Percentiles rank a stretch among this genome's conserved stretches.
These are phyloP conservation scores for Petrocephalus zakoni DNA, from an alignment of 2,113 vertebrate species.

Conservation along the genomic window DNA sequence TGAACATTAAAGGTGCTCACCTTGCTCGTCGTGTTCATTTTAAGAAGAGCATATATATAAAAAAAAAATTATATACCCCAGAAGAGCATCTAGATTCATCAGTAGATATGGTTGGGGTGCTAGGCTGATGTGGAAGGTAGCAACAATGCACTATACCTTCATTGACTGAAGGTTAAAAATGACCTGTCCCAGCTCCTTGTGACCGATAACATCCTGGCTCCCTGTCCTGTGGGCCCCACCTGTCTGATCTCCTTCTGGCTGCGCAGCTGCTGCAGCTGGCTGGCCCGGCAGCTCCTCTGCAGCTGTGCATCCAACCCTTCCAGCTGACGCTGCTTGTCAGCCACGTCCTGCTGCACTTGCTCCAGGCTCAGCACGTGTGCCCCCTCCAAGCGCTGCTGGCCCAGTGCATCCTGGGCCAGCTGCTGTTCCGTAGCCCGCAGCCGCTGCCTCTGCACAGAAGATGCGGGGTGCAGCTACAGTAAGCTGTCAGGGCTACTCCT, in stretches of 20 bases:
- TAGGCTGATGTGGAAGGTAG: not conserved
- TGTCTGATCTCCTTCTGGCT: slow-evolving; percentile 53
- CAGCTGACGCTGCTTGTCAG: slow-evolving; percentile 50
- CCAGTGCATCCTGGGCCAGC: slow-evolving; percentile 44
- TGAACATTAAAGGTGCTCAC: not conserved
- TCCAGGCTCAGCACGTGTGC: slow-evolving; percentile 49
- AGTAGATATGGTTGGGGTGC: not conserved
- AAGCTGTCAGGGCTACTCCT: not conserved
- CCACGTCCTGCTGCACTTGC: slow-evolving; percentile 51
- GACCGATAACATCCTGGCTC: not conserved
- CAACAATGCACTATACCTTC: not conserved
- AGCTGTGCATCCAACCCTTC: slow-evolving; percentile 48
- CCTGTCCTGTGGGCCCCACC: slow-evolving; percentile 32
- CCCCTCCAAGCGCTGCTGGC: slow-evolving; percentile 47
- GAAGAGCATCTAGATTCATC: not conserved
- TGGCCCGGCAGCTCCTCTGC: slow-evolving; percentile 45
- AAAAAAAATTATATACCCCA: not conserved
- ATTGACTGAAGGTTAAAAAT: not conserved
- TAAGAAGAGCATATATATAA: not conserved
- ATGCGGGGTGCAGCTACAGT: not conserved
- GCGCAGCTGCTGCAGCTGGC: slow-evolving; percentile 43
- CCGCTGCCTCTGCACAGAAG: slow-evolving; percentile 48
- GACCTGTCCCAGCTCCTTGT: not conserved
- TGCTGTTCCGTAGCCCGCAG: slow-evolving; percentile 50
- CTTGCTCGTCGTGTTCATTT: not conserved